Conservation (phyloP, 2,797 vertebrate genomes). For the Xenops minutus region DNA sequence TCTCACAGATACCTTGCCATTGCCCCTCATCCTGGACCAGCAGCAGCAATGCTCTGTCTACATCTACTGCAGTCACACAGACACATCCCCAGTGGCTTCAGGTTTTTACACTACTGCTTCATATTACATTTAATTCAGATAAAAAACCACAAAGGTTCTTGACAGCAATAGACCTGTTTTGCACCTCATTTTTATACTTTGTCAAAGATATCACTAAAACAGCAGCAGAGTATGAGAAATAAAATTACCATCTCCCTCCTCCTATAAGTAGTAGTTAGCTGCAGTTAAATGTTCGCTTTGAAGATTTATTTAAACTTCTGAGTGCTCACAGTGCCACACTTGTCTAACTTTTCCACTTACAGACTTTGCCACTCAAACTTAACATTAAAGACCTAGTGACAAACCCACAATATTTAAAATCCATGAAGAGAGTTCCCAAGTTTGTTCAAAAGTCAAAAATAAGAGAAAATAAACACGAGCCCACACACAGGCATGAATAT, state of each 20-base stretch:
- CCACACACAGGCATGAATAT: rapidly evolving
- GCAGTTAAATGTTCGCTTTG: not conserved
- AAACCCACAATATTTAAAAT: not conserved
- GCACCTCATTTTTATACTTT: not conserved
- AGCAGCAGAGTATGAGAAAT: conserved; percentile 23
- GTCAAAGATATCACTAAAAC: not conserved
- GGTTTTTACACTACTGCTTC: not conserved
- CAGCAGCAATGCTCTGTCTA: not conserved
- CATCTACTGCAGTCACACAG: not conserved
- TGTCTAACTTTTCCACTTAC: not conserved
- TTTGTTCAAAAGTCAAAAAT: not conserved
- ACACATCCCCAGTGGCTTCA: not conserved
- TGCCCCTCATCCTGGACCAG: not conserved
- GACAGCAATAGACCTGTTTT: not conserved
- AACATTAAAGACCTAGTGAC: not conserved
- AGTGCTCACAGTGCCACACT: not conserved
- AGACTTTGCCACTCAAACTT: not conserved
- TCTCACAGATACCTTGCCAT: not conserved
- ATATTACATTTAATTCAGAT: not conserved
- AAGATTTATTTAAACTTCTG: not conserved
- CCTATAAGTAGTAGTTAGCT: not conserved
- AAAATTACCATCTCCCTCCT: not conserved
- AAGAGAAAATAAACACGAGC: not conserved
- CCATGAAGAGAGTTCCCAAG: not conserved
- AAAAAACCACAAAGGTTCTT: not conserved